Conservation (phyloP, 2,113 vertebrate genomes). For the Microtus montanus region DNA sequence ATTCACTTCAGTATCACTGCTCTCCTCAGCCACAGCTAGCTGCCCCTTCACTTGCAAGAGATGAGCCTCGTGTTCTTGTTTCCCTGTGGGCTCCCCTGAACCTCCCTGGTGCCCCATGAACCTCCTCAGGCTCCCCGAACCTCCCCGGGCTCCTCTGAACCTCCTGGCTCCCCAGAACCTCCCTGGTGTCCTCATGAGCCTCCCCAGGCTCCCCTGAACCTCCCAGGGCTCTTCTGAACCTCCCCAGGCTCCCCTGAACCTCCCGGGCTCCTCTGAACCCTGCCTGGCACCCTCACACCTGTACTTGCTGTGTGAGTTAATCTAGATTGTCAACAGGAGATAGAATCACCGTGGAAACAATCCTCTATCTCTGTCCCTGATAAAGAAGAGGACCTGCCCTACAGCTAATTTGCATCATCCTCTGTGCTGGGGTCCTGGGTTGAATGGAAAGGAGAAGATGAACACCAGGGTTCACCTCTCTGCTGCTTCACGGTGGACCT, state of each 20-base stretch:
- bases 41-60: neutral
- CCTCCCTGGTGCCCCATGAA: too few relatives aligned
- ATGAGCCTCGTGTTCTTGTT: too few relatives aligned
- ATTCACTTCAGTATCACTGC: neutral
- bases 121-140: neutral
- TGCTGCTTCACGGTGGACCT: neutral
- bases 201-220: too few relatives aligned
- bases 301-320: neutral
- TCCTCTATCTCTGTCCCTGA: neutral
- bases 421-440: too few relatives aligned
- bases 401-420: neutral
- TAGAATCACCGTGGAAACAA: neutral
- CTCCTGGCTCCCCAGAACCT: too few relatives aligned
- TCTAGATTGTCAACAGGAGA: neutral
- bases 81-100: neutral
- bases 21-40: neutral
- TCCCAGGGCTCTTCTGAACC: too few relatives aligned
- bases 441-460: neutral
- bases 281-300: neutral
- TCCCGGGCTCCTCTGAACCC: neutral
- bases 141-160: too few relatives aligned
- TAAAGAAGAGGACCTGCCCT: neutral
- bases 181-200: too few relatives aligned
- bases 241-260: too few relatives aligned
- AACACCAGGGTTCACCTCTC: neutral